Percentiles rank a stretch among this genome's conserved stretches.
Evolutionary conservation across 2,113 vertebrate genomes (phyloP).

Genomic region (Bubo blakistoni): DNA sequence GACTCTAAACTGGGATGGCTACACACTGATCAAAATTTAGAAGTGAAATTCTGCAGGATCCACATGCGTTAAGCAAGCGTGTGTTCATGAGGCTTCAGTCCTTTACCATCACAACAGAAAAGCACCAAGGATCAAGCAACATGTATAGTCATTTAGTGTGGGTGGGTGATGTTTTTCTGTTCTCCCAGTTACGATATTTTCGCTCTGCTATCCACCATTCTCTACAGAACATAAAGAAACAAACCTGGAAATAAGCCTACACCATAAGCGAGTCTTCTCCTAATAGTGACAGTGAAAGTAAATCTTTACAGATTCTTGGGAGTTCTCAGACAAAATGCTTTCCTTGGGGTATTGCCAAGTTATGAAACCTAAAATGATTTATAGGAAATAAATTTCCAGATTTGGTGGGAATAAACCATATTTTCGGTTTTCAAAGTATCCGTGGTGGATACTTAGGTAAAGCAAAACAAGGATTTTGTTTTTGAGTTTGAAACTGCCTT

Average conservation of each 20-base stretch:
- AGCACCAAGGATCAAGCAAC: rapidly evolving
- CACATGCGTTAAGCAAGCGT: neutral
- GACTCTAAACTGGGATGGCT: neutral
- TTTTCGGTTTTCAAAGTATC: neutral
- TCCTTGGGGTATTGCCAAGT: neutral
- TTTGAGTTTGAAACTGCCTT: neutral
- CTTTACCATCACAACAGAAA: neutral
- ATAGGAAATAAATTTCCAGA: neutral
- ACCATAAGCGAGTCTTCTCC: neutral
- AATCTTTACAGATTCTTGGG: neutral
- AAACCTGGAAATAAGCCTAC: neutral
- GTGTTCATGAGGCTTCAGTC: neutral
- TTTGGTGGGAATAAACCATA: neutral
- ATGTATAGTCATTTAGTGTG: neutral
- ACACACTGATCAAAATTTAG: neutral
- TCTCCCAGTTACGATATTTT: neutral
- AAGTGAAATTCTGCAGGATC: neutral
- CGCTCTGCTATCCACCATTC: neutral
- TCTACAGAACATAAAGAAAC: neutral
- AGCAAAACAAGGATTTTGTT: neutral
- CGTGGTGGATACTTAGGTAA: neutral
- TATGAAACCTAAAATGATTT: neutral
- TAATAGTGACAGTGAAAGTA: neutral
- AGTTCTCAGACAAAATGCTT: neutral
- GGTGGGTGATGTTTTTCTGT: neutral